Conservation (phyloP, 2,113 vertebrate genomes). For the Abramis brama region DNA sequence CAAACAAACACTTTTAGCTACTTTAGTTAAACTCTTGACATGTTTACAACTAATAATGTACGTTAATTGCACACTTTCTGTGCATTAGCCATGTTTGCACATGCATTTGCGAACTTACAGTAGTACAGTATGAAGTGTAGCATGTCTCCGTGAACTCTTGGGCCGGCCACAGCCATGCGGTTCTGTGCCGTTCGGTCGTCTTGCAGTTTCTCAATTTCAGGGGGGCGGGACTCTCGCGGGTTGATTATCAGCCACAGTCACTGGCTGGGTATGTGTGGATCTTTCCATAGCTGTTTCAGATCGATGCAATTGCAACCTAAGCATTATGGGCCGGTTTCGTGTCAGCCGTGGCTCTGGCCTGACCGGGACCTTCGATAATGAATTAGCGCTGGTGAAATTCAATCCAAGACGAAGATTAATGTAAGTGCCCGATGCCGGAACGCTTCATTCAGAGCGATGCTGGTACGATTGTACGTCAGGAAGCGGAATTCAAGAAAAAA, state of each 20-base stretch:
- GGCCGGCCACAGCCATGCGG: background rate
- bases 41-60: background rate
- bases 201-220: conserved; percentile 27
- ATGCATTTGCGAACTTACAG: background rate
- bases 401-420: conserved; percentile 26
- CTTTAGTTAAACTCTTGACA: background rate
- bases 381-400: conserved; percentile 23
- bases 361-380: conserved; percentile 10
- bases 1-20: no score
- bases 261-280: background rate
- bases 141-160: background rate
- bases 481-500: background rate
- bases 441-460: background rate
- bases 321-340: conserved; percentile 11
- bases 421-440: background rate
- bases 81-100: background rate
- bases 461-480: background rate
- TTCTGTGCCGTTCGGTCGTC: background rate
- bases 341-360: background rate
- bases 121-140: background rate
- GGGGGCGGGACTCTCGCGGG: background rate
- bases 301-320: conserved; percentile 32
- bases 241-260: conserved; percentile 17
- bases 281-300: background rate
- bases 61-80: background rate